These are phyloP conservation scores for Limnodromus scolopaceus DNA, from an alignment of 2,797 vertebrate species.

Conservation along the genomic window DNA sequence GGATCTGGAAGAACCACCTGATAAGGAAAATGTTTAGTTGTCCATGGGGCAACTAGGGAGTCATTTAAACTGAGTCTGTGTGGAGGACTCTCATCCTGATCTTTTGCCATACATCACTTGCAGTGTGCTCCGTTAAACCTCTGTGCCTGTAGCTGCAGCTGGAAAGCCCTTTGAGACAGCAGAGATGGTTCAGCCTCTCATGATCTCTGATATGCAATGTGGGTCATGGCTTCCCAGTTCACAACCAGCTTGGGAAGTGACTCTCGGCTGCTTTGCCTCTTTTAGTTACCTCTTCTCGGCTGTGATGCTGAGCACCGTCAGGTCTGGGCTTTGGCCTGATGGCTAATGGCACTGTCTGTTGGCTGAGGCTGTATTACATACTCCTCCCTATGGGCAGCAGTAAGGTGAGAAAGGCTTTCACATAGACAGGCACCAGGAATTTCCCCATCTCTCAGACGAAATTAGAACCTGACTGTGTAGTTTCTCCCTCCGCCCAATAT, in stretches of 20 bases:
- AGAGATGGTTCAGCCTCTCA: background rate
- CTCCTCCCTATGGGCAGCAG: accelerated
- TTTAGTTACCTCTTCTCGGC: background rate
- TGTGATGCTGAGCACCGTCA: background rate
- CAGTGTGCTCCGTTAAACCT: background rate
- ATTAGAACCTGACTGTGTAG: background rate
- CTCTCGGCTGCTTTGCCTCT: background rate
- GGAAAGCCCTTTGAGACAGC: background rate
- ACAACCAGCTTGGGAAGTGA: background rate
- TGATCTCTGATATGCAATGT: background rate
- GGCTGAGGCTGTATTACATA: background rate
- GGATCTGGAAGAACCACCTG: background rate
- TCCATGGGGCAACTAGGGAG: background rate
- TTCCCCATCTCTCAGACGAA: background rate
- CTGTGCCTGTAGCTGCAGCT: accelerated
- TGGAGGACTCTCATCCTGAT: background rate
- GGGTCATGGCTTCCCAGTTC: background rate
- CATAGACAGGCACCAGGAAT: background rate
- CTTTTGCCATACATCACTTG: background rate
- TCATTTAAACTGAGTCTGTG: background rate
- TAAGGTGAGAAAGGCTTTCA: background rate
- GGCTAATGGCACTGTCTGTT: background rate
- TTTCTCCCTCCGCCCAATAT: background rate
- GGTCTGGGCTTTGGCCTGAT: background rate
- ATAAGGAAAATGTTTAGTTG: background rate